Evolutionary conservation across 2,888 invertebrate species (phyloP).

Genomic region (Ceraclea dissimilis): DNA sequence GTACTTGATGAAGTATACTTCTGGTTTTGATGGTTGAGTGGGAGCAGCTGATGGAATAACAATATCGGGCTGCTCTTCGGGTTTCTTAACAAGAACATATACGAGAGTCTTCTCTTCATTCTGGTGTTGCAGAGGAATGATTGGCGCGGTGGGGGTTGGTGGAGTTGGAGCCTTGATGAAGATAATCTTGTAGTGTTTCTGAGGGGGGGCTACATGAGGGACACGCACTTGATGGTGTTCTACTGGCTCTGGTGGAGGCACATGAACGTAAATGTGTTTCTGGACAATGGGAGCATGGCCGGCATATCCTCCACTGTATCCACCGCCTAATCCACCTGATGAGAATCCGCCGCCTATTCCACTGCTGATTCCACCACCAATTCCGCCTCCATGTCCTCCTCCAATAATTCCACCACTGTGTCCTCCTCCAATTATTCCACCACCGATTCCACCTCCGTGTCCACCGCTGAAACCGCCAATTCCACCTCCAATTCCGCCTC

Average conservation of each 20-base stretch:
- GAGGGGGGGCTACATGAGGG: slow-evolving; percentile 60
- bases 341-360: slow-evolving; percentile 32
- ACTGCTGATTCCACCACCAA: slow-evolving; percentile 31
- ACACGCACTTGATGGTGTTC: slow-evolving; percentile 60
- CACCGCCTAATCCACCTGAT: slow-evolving; percentile 28
- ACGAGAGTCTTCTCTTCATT: slow-evolving; percentile 85
- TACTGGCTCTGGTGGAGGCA: slow-evolving; percentile 81
- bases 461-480: slow-evolving; percentile 29
- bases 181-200: slow-evolving; percentile 88
- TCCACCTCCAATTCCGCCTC: slow-evolving; percentile 27
- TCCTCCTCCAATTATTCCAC: slow-evolving; percentile 25
- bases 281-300: slow-evolving; percentile 61
- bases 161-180: slow-evolving; percentile 87
- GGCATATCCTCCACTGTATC: slow-evolving; percentile 39
- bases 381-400: slow-evolving; percentile 26
- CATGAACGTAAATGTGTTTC: slow-evolving; percentile 85
- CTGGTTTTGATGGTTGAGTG: slow-evolving; percentile 80
- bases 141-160: slow-evolving; percentile 72
- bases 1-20: slow-evolving; percentile 85
- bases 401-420: slow-evolving; percentile 29
- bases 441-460: slow-evolving; percentile 28
- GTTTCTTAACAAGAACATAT: slow-evolving; percentile 82
- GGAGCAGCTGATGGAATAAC: slow-evolving; percentile 68
- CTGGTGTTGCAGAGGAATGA: slow-evolving; percentile 71
- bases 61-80: slow-evolving; percentile 77